These are phyloP conservation scores for Sorex fumeus DNA, from an alignment of 2,113 vertebrate genomes.

Conservation along the genomic window DNA sequence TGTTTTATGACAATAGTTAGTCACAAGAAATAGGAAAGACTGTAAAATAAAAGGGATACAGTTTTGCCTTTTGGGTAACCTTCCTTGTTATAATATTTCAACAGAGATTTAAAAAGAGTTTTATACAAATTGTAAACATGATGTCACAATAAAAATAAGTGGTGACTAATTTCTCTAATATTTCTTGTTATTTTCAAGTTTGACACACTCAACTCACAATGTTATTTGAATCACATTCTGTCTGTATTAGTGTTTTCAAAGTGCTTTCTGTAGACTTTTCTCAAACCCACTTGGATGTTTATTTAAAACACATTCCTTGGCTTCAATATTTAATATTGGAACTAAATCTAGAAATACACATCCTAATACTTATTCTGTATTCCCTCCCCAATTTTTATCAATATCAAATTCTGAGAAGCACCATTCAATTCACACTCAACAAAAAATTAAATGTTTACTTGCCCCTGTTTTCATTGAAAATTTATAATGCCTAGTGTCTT, in stretches of 20 bases:
- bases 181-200: background rate
- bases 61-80: background rate
- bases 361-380: background rate
- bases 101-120: constrained; percentile 1
- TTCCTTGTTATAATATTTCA: background rate
- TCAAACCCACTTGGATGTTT: background rate
- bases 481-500: background rate
- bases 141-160: constrained; percentile 24
- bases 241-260: background rate
- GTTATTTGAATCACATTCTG: background rate
- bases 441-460: background rate
- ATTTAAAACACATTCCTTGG: constrained; percentile 7
- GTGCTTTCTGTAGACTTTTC: background rate
- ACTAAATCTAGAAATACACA: background rate
- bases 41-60: background rate
- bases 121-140: background rate
- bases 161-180: background rate
- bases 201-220: background rate
- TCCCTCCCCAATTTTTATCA: background rate
- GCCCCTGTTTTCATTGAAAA: background rate
- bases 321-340: background rate
- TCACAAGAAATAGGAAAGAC: background rate
- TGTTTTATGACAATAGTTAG: too few relatives aligned
- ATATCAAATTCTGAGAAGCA: background rate
- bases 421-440: background rate